These are phyloP conservation scores for Myxocyprinus asiaticus DNA, from an alignment of 2,113 vertebrate genomes.

Conservation along the genomic window DNA sequence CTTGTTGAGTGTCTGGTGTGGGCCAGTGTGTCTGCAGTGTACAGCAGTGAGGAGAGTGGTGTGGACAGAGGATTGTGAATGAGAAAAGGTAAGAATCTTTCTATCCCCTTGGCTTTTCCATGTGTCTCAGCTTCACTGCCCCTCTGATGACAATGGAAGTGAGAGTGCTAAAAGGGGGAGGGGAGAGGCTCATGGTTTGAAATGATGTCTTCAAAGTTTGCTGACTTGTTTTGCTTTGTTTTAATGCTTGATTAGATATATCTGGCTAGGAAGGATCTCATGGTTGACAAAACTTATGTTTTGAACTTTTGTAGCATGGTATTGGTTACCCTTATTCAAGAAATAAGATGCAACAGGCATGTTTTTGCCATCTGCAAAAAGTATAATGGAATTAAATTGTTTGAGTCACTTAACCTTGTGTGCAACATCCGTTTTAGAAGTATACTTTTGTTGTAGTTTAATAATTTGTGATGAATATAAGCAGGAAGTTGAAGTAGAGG, in stretches of 20 bases:
- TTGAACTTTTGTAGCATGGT: conserved; percentile 1
- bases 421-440: background rate
- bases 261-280: conserved; percentile 10
- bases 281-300: conserved; percentile 15
- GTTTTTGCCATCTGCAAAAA: background rate
- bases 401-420: conserved; percentile 7
- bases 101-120: conserved; percentile 38
- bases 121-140: conserved; percentile 44
- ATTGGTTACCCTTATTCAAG: conserved; percentile 5
- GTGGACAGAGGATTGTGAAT: conserved; percentile 59
- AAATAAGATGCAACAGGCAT: no score
- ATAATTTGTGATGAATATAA: conserved; percentile 4
- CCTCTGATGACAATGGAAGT: conserved; percentile 65
- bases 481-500: conserved; percentile 15
- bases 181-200: conserved; percentile 27
- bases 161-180: conserved; percentile 50
- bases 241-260: background rate
- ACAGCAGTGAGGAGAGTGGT: conserved; percentile 13
- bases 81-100: conserved; percentile 72
- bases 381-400: background rate
- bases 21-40: conserved; percentile 5
- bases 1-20: conserved; percentile 23
- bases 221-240: conserved; percentile 9
- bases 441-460: conserved; percentile 8
- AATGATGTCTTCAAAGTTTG: conserved; percentile 4